Conservation (phyloP, 2,113 vertebrate species). For the Microtus richardsoni region DNA sequence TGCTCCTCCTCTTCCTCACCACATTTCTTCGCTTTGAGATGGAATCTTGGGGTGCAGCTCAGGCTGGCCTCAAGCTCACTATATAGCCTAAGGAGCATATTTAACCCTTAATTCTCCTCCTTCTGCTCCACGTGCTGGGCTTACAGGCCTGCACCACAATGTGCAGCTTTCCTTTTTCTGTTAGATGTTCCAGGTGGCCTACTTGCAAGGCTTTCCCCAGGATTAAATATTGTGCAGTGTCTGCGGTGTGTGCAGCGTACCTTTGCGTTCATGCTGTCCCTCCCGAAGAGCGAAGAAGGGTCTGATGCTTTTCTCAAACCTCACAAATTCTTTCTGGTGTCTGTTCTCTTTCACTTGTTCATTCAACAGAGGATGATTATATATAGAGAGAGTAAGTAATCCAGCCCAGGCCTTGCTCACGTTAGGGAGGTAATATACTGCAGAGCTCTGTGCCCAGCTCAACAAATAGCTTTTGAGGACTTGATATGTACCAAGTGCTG, state of each 20-base stretch:
- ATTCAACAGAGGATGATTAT: neutral
- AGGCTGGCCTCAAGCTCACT: neutral
- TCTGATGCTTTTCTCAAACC: neutral
- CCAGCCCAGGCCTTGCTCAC: neutral
- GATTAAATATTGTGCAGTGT: neutral
- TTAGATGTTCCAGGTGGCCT: neutral
- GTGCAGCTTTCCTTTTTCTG: neutral
- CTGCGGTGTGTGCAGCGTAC: neutral
- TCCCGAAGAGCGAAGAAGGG: neutral
- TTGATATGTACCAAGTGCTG: neutral
- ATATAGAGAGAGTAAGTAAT: neutral
- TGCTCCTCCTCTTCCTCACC: neutral
- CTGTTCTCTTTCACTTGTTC: neutral
- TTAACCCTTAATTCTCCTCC: neutral
- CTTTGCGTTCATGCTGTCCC: neutral
- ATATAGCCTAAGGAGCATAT: neutral
- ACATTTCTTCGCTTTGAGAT: neutral
- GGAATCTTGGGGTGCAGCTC: neutral
- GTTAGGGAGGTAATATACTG: neutral
- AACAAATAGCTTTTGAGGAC: neutral
- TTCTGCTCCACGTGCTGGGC: neutral
- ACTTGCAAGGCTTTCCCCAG: neutral
- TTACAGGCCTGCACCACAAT: neutral
- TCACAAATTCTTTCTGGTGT: neutral
- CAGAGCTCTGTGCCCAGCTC: neutral